phyloP scores from a whole-genome alignment of 2,797 vertebrate species.

The Urocyon cinereoargenteus region DNA sequence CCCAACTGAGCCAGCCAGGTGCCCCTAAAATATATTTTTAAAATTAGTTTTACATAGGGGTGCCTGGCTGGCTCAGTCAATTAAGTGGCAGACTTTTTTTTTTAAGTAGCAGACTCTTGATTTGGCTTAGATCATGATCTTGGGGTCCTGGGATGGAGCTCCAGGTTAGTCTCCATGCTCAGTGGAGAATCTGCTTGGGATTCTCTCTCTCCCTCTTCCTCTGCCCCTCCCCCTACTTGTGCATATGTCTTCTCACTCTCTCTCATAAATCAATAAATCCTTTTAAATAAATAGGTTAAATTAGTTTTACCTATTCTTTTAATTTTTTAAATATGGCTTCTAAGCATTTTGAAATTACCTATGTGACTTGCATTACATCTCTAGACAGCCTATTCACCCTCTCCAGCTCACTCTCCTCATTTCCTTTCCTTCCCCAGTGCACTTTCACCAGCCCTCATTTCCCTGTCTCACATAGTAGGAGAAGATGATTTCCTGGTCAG shows the following conservation, averaged over 20 bases:
- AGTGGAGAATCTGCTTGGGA: neutral
- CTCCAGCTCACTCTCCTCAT: neutral
- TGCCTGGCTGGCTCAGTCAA: neutral
- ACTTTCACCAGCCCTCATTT: neutral
- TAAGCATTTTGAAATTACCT: neutral
- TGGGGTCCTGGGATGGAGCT: neutral
- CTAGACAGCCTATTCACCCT: neutral
- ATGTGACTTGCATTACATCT: neutral
- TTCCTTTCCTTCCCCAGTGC: neutral
- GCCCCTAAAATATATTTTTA: neutral
- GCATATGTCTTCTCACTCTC: neutral
- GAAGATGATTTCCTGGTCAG: conserved; percentile 80
- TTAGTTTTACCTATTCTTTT: neutral
- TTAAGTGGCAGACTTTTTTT: neutral
- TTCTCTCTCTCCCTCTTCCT: neutral
- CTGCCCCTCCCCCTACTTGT: neutral
- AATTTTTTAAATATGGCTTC: neutral
- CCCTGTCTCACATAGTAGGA: conserved; percentile 84
- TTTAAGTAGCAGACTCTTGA: neutral
- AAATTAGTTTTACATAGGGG: neutral
- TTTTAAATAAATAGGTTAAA: neutral
- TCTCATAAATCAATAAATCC: neutral
- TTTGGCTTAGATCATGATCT: neutral
- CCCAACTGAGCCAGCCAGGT: neutral
- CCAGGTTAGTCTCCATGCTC: neutral